Evolutionary conservation across 2,797 vertebrate species (phyloP), one percentile per base, ranked within the genome.

Genomic region (Alauda arvensis): DNA sequence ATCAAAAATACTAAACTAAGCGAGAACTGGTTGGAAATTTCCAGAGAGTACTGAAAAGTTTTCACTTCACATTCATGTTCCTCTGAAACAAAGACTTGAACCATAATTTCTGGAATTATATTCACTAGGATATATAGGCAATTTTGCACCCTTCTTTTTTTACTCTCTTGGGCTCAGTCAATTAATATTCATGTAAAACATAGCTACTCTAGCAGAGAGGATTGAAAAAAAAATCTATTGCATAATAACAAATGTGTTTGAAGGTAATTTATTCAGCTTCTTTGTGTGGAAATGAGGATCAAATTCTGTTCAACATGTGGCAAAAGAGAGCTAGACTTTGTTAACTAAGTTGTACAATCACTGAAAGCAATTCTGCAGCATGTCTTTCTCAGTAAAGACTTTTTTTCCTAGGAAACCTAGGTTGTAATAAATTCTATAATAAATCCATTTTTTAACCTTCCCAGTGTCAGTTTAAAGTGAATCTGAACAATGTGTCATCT

Each of bases 111-210:
- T 80, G 13, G 26, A 65, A 56, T 72, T 85, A 37, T 45, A 80
- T 89, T 59, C 55, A n/a, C 33, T 66, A 72, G 13, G 9, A 62
- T 83, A 81, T 29, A 56, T 19, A 34, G 43, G 17, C 48, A 85
- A 28, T 78, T 93, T 89, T 80, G n/a, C 5, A 31, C 48, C 43
- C 20, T 83, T 72, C 49, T 82, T 88, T 87, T 90, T 52, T 63
- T 76, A 40, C 12, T 86, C 61, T 85, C 37, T 72, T 69, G 80
- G 53, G 42, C 18, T 88, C 39, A 31, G 9, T 59, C 75, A 83
- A 68, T 84, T 78, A 71, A 80, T 89, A 89, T 89, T 89, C 83
- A 63, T 66, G 66, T n/a, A 78, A 86, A 88, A 83, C 2, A 7
- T 9, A 75, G 59, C 43, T 83, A 59, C 15, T 81, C 8, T 60